Percentiles rank a stretch among this genome's conserved stretches.
phyloP scores from a whole-genome alignment of 1,140 invertebrate genomes.

The Zophobas morio region DNA sequence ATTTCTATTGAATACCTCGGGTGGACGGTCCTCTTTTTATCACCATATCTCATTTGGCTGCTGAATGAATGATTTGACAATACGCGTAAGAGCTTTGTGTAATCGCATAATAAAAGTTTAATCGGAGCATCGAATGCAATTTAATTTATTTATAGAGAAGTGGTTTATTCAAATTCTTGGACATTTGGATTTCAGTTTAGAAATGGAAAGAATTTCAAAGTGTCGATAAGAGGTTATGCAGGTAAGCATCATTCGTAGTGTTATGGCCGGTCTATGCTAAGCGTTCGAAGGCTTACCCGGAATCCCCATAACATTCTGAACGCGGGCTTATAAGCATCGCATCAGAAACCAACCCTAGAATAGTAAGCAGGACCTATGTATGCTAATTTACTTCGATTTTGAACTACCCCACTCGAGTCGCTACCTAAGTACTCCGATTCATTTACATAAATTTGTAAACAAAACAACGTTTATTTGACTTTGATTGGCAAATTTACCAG shows the following conservation, averaged over 20 bases:
- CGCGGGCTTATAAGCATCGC: conserved; percentile 43
- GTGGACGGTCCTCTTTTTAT: conserved; percentile 45
- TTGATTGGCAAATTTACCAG: conserved; percentile 42
- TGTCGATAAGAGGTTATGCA: conserved; percentile 45
- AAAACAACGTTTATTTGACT: conserved; percentile 46
- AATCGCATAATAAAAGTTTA: conserved; percentile 5
- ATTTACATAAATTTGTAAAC: conserved; percentile 50
- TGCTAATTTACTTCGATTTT: conserved; percentile 49
- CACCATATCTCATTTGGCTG: conserved; percentile 26
- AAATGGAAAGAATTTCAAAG: conserved; percentile 38
- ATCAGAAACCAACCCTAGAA: conserved; percentile 44
- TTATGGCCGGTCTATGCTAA: conserved; percentile 43
- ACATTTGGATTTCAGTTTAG: conserved; percentile 31
- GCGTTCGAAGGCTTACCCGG: conserved; percentile 37
- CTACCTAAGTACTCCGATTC: conserved; percentile 44
- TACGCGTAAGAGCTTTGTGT: conserved; percentile 8
- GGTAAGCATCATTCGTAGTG: conserved; percentile 45
- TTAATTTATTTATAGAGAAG: conserved; percentile 24
- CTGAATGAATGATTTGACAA: conserved; percentile 36
- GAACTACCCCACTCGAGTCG: conserved; percentile 42
- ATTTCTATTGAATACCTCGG: conserved; percentile 45
- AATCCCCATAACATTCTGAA: conserved; percentile 44
- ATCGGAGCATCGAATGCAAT: conserved; percentile 14
- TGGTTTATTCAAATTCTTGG: conserved; percentile 22
- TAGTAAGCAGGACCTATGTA: conserved; percentile 48